Evolutionary conservation across 1,140 invertebrate species (phyloP).

Genomic region (Bombus superbus): DNA sequence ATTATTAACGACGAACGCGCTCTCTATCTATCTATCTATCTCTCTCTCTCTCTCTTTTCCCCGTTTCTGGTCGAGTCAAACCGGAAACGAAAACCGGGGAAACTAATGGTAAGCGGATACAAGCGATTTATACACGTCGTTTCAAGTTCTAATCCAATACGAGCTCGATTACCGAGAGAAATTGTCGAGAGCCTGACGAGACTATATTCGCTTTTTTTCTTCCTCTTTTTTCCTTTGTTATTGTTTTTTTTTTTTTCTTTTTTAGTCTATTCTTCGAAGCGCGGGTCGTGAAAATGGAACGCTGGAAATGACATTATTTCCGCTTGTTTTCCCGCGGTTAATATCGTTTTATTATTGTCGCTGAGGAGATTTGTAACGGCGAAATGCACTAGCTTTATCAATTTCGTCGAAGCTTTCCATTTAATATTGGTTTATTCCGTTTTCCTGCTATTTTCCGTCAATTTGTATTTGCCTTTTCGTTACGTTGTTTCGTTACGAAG

Average conservation of each 20-base stretch:
- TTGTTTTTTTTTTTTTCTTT: neutral
- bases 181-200: neutral
- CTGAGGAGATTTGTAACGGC: neutral
- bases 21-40: neutral
- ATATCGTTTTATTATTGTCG: neutral
- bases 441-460: neutral
- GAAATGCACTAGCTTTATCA: neutral
- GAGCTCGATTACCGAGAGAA: neutral
- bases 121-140: slow-evolving; percentile 34
- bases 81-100: slow-evolving; percentile 25
- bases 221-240: neutral
- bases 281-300: neutral
- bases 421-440: neutral
- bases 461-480: neutral
- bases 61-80: neutral
- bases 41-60: neutral
- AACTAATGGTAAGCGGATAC: slow-evolving; percentile 51
- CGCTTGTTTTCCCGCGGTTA: neutral
- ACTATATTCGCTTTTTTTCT: neutral
- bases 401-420: neutral
- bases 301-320: neutral
- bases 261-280: neutral
- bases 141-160: slow-evolving; percentile 3
- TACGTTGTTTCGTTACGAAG: neutral
- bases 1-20: slow-evolving; percentile 56